Evolutionary conservation across 2,797 vertebrate species (phyloP).

Genomic region (Gobio occitaniae): DNA sequence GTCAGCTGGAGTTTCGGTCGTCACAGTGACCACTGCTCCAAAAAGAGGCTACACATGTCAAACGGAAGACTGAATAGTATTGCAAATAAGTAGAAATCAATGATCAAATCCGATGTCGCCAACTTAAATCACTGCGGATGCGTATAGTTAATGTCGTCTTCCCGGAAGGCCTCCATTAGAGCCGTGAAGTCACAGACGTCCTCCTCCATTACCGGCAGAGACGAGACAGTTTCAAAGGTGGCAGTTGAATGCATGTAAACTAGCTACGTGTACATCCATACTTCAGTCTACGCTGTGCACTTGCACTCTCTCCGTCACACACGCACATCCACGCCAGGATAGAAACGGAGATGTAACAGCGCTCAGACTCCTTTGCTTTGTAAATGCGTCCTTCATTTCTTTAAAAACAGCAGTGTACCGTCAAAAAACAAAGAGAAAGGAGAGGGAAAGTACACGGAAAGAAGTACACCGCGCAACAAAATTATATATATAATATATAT

Average conservation of each 20-base stretch:
- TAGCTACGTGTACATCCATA: slow-evolving; percentile 75
- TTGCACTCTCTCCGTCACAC: slow-evolving; percentile 64
- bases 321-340: slow-evolving; percentile 67
- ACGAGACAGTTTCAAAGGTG: slow-evolving; percentile 72
- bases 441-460: slow-evolving; percentile 65
- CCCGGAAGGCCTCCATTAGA: slow-evolving; percentile 63
- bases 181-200: slow-evolving; percentile 62
- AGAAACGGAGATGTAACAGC: slow-evolving; percentile 70
- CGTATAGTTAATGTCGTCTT: neutral
- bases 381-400: slow-evolving; percentile 81
- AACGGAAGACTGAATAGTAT: slow-evolving; percentile 28
- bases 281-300: slow-evolving; percentile 71
- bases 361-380: slow-evolving; percentile 71
- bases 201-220: slow-evolving; percentile 68
- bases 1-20: slow-evolving; percentile 64
- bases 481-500: slow-evolving; percentile 66
- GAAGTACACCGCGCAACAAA: slow-evolving; percentile 72
- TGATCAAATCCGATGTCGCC: neutral
- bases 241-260: slow-evolving; percentile 73
- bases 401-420: slow-evolving; percentile 65
- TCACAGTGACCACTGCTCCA: neutral
- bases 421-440: slow-evolving; percentile 53
- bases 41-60: slow-evolving; percentile 13
- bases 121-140: neutral
- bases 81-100: slow-evolving; percentile 27